A percentile compares a stretch with the other conserved stretches of the same genome.
Conservation (phyloP, 2,113 vertebrate species). For the Nothobranchius kuhntae region DNA sequence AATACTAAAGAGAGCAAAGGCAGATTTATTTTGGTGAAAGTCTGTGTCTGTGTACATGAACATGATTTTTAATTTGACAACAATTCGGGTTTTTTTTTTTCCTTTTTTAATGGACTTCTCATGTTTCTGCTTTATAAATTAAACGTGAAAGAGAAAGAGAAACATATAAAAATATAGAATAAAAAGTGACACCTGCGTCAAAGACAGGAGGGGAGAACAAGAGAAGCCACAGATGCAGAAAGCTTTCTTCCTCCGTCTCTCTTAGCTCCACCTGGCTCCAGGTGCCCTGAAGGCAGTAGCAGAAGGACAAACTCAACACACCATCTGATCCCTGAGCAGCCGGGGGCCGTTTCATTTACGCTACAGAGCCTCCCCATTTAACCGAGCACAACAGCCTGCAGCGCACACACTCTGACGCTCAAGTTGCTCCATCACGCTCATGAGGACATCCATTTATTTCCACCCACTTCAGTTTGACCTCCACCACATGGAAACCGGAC, state of each 20-base stretch:
- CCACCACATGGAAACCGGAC: slow-evolving; percentile 11
- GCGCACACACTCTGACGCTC: slow-evolving; percentile 1
- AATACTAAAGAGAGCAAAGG: too few relatives aligned
- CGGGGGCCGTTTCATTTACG: slow-evolving; percentile 52
- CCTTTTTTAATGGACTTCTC: too few relatives aligned
- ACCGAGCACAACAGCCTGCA: slow-evolving; percentile 38
- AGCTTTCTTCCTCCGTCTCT: background rate
- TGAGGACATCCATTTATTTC: slow-evolving; percentile 23
- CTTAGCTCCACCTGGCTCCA: slow-evolving; percentile 43
- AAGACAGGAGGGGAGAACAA: background rate
- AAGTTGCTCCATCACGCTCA: background rate
- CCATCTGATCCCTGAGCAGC: slow-evolving; percentile 58
- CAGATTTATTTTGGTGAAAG: too few relatives aligned
- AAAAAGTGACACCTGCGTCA: background rate
- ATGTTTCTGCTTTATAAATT: too few relatives aligned
- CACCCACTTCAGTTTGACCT: slow-evolving; percentile 17
- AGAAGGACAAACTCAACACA: slow-evolving; percentile 52
- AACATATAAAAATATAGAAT: slow-evolving; percentile 1
- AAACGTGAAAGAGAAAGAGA: background rate
- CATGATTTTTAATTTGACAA: too few relatives aligned
- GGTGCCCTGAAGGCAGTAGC: slow-evolving; percentile 51
- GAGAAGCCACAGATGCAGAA: slow-evolving; percentile 32
- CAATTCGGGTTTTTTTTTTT: too few relatives aligned
- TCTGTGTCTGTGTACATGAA: too few relatives aligned
- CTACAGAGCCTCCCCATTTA: slow-evolving; percentile 60